Evolutionary conservation across 92 coral and sea anemone species (phyloP).

Genomic region (Zoanthus sansibaricus): DNA sequence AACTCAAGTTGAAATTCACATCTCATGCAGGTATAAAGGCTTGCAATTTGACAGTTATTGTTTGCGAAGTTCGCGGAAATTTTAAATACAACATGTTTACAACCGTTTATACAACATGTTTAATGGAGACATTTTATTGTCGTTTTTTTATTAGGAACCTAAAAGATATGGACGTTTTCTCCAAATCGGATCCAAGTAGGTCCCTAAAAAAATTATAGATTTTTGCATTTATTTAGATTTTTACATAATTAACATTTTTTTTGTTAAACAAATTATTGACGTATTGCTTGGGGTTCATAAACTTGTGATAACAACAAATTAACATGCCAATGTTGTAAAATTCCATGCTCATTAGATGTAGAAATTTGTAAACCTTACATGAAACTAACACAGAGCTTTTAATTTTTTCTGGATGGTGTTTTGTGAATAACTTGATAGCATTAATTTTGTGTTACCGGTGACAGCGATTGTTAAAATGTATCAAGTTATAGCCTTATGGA

Average conservation of each 20-base stretch:
- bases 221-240: neutral
- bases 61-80: neutral
- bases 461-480: too few relatives aligned
- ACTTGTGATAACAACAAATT: neutral
- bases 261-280: too few relatives aligned
- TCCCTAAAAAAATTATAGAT: neutral
- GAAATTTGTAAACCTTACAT: too few relatives aligned
- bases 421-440: too few relatives aligned
- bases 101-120: neutral
- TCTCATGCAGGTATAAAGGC: slow-evolving; percentile 82
- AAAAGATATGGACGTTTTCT: slow-evolving; percentile 94
- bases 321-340: too few relatives aligned
- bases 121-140: neutral
- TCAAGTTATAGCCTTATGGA: too few relatives aligned
- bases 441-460: too few relatives aligned
- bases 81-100: neutral
- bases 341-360: too few relatives aligned
- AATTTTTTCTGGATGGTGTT: too few relatives aligned
- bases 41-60: neutral
- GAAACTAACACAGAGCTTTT: too few relatives aligned
- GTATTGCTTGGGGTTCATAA: too few relatives aligned
- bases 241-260: neutral
- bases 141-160: slow-evolving; percentile 62
- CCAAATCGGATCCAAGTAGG: slow-evolving; percentile 98
- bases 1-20: slow-evolving; percentile 92